These are phyloP conservation scores for Bujurquina vittata DNA, from an alignment of 2,113 vertebrate species.

Conservation along the genomic window DNA sequence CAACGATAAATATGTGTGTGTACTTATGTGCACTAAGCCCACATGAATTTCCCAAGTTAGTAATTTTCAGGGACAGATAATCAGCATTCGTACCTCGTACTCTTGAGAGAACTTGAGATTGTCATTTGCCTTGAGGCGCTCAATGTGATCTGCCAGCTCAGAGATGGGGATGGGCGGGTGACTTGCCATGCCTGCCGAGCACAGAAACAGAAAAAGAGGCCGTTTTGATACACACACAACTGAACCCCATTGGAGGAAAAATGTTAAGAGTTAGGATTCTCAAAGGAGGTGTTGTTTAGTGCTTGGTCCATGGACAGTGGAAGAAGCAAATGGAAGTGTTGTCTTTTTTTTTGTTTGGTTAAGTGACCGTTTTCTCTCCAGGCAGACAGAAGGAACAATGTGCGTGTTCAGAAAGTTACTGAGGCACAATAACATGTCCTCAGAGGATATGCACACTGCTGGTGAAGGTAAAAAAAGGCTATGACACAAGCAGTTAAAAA, in stretches of 20 bases:
- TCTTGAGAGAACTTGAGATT: constrained; percentile 99
- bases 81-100: constrained; percentile 89
- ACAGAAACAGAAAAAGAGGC: constrained; percentile 51
- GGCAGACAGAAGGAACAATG: constrained; percentile 62
- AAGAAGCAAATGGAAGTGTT: constrained; percentile 65
- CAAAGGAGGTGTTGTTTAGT: constrained; percentile 67
- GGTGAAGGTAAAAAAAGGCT: constrained; percentile 55
- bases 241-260: constrained; percentile 37
- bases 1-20: constrained; percentile 15
- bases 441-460: constrained; percentile 64
- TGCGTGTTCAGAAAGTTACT: constrained; percentile 73
- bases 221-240: constrained; percentile 39
- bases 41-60: constrained; percentile 28
- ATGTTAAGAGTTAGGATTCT: constrained; percentile 61
- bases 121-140: constrained; percentile 97
- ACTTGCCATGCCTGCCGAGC: constrained; percentile 90
- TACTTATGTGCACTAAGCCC: constrained; percentile 5
- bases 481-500: constrained; percentile 62
- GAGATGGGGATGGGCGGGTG: constrained; percentile 94
- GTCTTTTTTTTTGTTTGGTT: constrained; percentile 51
- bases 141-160: constrained; percentile 94
- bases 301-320: constrained; percentile 50
- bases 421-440: constrained; percentile 85
- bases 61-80: constrained; percentile 52
- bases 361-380: constrained; percentile 61